Evolutionary conservation across 2,888 invertebrate species (phyloP).

Genomic region (Cantharis lateralis): DNA sequence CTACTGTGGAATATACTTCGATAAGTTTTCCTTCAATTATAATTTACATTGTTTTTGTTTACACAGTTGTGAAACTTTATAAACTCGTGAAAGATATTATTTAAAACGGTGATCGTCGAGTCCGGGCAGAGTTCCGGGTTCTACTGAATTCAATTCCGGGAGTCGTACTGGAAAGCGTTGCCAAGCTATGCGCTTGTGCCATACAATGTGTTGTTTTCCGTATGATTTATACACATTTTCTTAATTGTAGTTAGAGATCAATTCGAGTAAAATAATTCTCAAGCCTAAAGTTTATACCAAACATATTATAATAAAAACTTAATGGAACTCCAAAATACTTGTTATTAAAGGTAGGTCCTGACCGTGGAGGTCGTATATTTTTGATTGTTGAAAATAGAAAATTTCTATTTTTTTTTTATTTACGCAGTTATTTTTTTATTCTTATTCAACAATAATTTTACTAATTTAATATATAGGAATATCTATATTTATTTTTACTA

Average conservation of each 20-base stretch:
- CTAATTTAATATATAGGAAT: too few relatives aligned
- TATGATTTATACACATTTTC: constrained; percentile 39
- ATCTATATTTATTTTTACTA: too few relatives aligned
- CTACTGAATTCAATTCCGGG: constrained; percentile 29
- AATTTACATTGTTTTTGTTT: constrained; percentile 11
- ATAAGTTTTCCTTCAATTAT: constrained; percentile 8
- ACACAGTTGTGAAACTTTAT: constrained; percentile 4
- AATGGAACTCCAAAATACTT: too few relatives aligned
- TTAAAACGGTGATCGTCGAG: constrained; percentile 13
- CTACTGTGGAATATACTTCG: constrained; percentile 17
- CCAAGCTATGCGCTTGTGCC: constrained; percentile 28
- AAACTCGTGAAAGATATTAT: constrained; percentile 15
- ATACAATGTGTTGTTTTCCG: constrained; percentile 26
- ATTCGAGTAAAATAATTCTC: background rate
- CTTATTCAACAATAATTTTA: too few relatives aligned
- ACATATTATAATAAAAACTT: too few relatives aligned
- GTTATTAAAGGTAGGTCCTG: too few relatives aligned
- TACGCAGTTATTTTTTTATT: too few relatives aligned
- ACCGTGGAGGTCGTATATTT: too few relatives aligned
- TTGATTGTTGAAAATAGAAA: too few relatives aligned
- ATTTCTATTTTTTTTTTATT: too few relatives aligned
- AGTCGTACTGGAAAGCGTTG: constrained; percentile 24
- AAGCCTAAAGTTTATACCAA: background rate
- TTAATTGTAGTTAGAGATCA: constrained; percentile 35
- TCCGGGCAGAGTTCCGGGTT: constrained; percentile 21